Conservation (phyloP, 1,140 invertebrate species). For the Apocrypta bakeri region DNA sequence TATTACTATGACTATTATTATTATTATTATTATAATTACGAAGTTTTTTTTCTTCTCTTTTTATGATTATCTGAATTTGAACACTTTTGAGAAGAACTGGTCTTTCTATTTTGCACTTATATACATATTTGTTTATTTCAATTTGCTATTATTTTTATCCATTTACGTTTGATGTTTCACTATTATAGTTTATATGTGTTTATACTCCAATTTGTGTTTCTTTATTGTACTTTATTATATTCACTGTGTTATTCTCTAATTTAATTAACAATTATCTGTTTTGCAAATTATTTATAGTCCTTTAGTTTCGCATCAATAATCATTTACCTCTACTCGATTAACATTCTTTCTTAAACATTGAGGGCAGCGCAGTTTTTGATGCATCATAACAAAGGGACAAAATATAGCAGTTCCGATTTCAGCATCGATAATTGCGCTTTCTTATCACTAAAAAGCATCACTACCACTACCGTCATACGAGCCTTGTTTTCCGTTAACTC, state of each 20-base stretch:
- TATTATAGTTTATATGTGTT: slow-evolving; percentile 30
- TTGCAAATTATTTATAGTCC: slow-evolving; percentile 14
- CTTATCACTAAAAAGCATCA: slow-evolving; percentile 31
- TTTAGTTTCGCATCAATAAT: slow-evolving; percentile 38
- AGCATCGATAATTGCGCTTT: slow-evolving; percentile 50
- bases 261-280: slow-evolving; percentile 41
- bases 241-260: slow-evolving; percentile 37
- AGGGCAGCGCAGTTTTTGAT: slow-evolving; percentile 51
- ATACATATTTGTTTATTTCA: slow-evolving; percentile 14
- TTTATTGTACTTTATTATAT: slow-evolving; percentile 14
- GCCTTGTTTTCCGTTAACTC: slow-evolving; percentile 25
- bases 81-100: slow-evolving; percentile 32
- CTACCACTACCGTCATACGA: slow-evolving; percentile 8
- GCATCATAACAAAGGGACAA: slow-evolving; percentile 35
- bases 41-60: slow-evolving; percentile 9
- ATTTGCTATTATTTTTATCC: slow-evolving; percentile 11
- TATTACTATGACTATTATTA: neutral
- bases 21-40: neutral
- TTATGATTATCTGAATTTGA: slow-evolving; percentile 25
- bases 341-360: slow-evolving; percentile 45
- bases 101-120: slow-evolving; percentile 14
- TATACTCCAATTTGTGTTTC: slow-evolving; percentile 14
- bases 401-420: slow-evolving; percentile 32
- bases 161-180: slow-evolving; percentile 28
- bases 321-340: slow-evolving; percentile 31